Conservation (phyloP, 2,797 vertebrate genomes). For the Karalla daura region DNA sequence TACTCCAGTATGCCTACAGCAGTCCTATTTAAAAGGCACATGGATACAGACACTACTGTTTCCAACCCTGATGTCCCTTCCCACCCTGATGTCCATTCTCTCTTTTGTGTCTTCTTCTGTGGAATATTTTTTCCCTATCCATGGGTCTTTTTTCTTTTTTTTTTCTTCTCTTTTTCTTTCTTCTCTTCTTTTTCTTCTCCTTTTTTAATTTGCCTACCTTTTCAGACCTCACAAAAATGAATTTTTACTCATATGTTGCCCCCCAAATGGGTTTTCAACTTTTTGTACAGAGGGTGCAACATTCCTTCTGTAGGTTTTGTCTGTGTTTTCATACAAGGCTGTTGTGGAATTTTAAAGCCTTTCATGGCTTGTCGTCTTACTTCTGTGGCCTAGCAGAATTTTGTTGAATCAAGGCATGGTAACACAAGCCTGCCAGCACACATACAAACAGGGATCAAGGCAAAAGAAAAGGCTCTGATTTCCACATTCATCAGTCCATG, state of each 20-base stretch:
- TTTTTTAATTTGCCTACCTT: constrained; percentile 15
- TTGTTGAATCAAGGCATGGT: constrained; percentile 49
- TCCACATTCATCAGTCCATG: constrained; percentile 47
- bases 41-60: too few species aligned
- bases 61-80: constrained; percentile 50
- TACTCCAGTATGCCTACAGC: constrained; percentile 29
- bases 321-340: constrained; percentile 42
- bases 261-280: constrained; percentile 27
- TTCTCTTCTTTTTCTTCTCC: constrained; percentile 19
- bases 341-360: constrained; percentile 60
- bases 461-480: constrained; percentile 46
- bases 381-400: constrained; percentile 42
- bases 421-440: constrained; percentile 47
- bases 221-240: constrained; percentile 19
- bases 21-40: constrained; percentile 44
- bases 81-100: constrained; percentile 27
- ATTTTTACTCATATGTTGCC: constrained; percentile 19
- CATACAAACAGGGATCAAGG: constrained; percentile 32
- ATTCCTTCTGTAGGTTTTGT: constrained; percentile 50
- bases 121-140: constrained; percentile 15
- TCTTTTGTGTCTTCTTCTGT: constrained; percentile 22
- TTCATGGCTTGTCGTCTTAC: constrained; percentile 57
- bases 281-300: constrained; percentile 37
- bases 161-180: constrained; percentile 5
- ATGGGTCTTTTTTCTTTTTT: constrained; percentile 16